Base-by-base conservation (phyloP, 2,888 invertebrate species). In the Orthosia gothica region DNA sequence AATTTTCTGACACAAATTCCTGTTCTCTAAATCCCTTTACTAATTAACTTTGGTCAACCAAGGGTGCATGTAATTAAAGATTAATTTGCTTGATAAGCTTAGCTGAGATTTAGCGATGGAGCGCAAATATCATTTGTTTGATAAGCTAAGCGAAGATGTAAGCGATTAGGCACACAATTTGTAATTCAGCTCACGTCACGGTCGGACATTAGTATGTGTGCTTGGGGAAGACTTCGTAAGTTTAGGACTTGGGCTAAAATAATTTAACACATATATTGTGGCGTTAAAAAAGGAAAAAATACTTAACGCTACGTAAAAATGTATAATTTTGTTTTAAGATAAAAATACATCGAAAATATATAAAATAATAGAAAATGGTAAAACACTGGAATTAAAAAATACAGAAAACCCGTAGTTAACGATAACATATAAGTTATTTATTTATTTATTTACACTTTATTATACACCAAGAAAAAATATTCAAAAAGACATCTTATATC, bases 111-210 rank as follows among this genome's bases (percentile, higher is more conserved):
- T 74, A 77, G 70, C 71, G 72, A 79, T 72, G 74, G 73, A 73
- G 49, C 70, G 67, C 18, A 81, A 81, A 81, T 84, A 81, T 70
- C 57, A 69, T 81, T 81, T 81, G 70, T 81, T 69, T 81, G 82
- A 81, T 84, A 82, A 75, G 78, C 55, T 79, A 20, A 63, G 70
- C 62, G 59, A 63, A 79, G 80, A 86, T 83, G 64, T 83, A 59
- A 68, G 83, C 67, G 86, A 83, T 83, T 85, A 85, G 83, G 70
- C 87, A 76, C 71, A 74, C 69, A 81, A 75, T 80, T 85, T 79
- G 59, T 81, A 71, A 79, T 86, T 86, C 79, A 79, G 78, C 79
- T 68, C 87, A 82, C 82, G 83, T 88, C 81, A 79, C 76, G 76
- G 79, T 76, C 58, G 68, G 67, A 82, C 83, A 84, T 88, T 84